Conservation (phyloP, 2,113 vertebrate genomes). For the Chaenocephalus aceratus region DNA sequence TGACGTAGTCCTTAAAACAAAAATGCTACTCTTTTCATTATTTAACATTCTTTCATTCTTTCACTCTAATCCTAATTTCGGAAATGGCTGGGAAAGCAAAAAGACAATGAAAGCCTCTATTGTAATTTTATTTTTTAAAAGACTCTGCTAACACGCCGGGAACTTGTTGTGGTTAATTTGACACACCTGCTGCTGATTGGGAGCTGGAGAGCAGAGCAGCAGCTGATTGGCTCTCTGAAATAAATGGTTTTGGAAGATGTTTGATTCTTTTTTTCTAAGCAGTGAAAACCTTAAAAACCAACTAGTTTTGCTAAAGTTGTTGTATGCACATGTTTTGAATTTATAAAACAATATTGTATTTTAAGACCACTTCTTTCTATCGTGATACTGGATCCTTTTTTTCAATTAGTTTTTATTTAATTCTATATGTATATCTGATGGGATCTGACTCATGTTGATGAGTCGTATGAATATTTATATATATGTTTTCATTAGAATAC, state of each 20-base stretch:
- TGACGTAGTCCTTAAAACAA: neutral
- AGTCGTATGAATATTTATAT: neutral
- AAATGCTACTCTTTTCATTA: neutral
- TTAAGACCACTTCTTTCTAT: neutral
- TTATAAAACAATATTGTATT: neutral
- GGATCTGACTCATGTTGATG: neutral
- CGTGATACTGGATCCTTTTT: neutral
- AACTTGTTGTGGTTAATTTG: slow-evolving; percentile 35
- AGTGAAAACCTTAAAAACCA: too few relatives aligned
- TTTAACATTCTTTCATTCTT: neutral
- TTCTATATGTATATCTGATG: neutral
- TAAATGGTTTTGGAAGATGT: neutral
- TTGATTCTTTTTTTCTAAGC: neutral
- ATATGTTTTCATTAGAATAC: too few relatives aligned
- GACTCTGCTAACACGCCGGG: slow-evolving; percentile 9
- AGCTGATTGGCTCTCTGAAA: slow-evolving; percentile 29
- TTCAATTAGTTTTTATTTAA: neutral
- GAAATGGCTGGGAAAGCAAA: neutral
- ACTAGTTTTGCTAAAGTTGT: too few relatives aligned
- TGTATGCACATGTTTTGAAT: neutral
- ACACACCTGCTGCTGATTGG: slow-evolving; percentile 35
- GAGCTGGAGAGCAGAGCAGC: slow-evolving; percentile 12
- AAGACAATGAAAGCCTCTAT: neutral
- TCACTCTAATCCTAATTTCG: neutral
- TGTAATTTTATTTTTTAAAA: neutral